Evolutionary conservation across 2,113 vertebrate species (phyloP).

Genomic region (Abramis brama): DNA sequence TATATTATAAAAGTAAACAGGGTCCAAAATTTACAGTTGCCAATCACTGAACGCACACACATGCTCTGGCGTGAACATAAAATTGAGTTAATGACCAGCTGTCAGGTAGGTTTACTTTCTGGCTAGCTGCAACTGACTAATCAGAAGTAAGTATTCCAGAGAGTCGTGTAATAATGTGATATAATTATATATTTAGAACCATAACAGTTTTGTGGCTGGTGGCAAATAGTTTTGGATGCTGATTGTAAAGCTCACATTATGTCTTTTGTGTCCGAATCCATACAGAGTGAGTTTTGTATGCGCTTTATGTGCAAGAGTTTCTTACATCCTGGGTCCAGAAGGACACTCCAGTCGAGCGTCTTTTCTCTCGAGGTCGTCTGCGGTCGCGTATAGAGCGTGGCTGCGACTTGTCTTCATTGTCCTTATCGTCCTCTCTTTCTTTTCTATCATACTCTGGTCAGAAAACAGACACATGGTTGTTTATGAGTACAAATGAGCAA

Average conservation of each 20-base stretch:
- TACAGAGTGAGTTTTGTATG: neutral
- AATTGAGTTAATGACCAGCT: neutral
- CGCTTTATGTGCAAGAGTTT: neutral
- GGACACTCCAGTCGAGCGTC: constrained; percentile 93
- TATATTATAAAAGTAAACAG: neutral
- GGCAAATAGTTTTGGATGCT: neutral
- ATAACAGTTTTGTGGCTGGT: neutral
- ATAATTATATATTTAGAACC: neutral
- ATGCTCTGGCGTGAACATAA: neutral
- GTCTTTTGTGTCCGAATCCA: neutral
- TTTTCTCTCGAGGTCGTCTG: constrained; percentile 93
- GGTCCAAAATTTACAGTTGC: neutral
- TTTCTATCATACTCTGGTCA: constrained; percentile 84
- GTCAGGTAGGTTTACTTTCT: neutral
- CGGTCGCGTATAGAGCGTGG: constrained; percentile 94
- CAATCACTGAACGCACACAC: neutral
- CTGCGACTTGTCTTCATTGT: constrained; percentile 94
- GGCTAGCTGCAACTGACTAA: neutral
- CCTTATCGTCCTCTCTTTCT: constrained; percentile 92
- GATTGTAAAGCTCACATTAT: neutral
- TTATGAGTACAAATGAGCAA: neutral
- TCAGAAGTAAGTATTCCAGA: neutral
- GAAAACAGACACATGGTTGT: constrained; percentile 7
- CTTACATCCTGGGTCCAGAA: constrained; percentile 93
- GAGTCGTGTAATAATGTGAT: neutral